phyloP scores from a whole-genome alignment of 1,140 invertebrate genomes.

The Mamestra configurata region DNA sequence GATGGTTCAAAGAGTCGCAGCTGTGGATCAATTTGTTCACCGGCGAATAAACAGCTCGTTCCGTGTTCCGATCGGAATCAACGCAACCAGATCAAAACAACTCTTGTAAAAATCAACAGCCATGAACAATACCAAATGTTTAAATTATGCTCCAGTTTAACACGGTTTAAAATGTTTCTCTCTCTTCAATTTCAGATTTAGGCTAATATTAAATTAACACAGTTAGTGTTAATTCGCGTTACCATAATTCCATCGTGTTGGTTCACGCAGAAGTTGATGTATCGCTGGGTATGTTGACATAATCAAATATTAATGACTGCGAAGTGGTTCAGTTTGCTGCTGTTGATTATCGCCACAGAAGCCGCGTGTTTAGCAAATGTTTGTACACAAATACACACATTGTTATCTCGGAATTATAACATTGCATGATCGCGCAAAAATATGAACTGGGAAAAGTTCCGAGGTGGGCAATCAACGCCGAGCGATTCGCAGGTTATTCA shows the following conservation, averaged over 20 bases:
- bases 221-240: background rate
- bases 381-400: background rate
- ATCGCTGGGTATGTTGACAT: background rate
- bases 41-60: background rate
- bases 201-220: background rate
- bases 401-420: background rate
- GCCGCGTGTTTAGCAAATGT: background rate
- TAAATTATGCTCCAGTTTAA: constrained; percentile 1
- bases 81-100: constrained; percentile 1
- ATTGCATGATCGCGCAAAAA: background rate
- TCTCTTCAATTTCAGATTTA: background rate
- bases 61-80: background rate
- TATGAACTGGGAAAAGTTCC: background rate
- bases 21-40: background rate
- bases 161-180: background rate
- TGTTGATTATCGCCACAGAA: background rate
- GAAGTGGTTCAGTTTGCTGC: background rate
- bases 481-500: background rate
- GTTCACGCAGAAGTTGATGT: background rate
- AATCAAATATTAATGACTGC: background rate
- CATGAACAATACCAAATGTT: background rate
- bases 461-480: background rate
- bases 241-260: background rate
- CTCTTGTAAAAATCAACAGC: background rate
- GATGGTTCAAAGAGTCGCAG: background rate